phyloP scores from a whole-genome alignment of 2,888 invertebrate genomes.

The Mongoloraphidia duomilia region DNA sequence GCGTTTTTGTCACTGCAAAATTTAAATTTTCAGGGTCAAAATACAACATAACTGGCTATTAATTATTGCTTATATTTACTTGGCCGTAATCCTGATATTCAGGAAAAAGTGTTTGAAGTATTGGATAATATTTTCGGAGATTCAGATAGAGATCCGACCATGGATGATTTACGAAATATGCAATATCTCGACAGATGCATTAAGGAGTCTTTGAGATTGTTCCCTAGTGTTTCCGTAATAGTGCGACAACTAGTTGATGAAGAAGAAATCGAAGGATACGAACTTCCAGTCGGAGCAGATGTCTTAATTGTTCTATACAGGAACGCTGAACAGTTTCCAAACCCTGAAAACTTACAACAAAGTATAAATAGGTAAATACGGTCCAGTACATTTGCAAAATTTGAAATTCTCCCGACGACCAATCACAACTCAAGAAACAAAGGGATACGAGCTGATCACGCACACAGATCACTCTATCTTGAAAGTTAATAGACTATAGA shows the following conservation, averaged over 20 bases:
- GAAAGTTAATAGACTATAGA: too few species aligned
- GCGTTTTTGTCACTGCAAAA: neutral
- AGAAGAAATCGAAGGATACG: slow-evolving; percentile 14
- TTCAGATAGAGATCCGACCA: slow-evolving; percentile 13
- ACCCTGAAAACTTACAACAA: slow-evolving; percentile 30
- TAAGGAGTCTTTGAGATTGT: slow-evolving; percentile 21
- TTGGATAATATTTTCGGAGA: slow-evolving; percentile 13
- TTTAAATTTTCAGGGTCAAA: slow-evolving; percentile 13
- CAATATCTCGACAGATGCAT: slow-evolving; percentile 22
- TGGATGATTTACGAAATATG: slow-evolving; percentile 16
- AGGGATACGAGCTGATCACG: too few species aligned
- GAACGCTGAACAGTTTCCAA: slow-evolving; percentile 25
- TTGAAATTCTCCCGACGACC: too few species aligned
- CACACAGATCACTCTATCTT: too few species aligned
- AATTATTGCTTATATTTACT: slow-evolving; percentile 34
- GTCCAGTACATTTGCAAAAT: too few species aligned
- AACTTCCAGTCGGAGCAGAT: slow-evolving; percentile 15
- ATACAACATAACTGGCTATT: slow-evolving; percentile 37
- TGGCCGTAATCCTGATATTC: slow-evolving; percentile 29
- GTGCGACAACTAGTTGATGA: slow-evolving; percentile 19
- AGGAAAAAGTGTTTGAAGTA: slow-evolving; percentile 16
- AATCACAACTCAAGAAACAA: too few species aligned
- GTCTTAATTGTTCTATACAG: slow-evolving; percentile 21
- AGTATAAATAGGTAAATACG: too few species aligned
- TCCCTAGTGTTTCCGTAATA: slow-evolving; percentile 22